Evolutionary conservation across 2,797 vertebrate species (phyloP).

Genomic region (Sarcophilus harrisii): DNA sequence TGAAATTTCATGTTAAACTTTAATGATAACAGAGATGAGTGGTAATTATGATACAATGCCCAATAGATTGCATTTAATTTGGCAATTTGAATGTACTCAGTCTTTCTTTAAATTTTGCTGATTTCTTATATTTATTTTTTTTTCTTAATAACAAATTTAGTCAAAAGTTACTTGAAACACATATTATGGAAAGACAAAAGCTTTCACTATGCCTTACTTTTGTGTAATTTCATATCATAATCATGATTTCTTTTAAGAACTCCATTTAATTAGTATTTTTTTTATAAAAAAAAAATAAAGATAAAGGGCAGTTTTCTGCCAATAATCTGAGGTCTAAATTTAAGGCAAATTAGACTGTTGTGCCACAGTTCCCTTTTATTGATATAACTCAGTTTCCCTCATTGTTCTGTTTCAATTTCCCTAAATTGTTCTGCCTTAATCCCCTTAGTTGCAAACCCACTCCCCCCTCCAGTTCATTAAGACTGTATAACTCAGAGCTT

Average conservation of each 20-base stretch:
- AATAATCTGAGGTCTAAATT: constrained; percentile 56
- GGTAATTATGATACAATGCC: not conserved
- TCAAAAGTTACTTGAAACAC: constrained; percentile 67
- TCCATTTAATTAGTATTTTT: constrained; percentile 69
- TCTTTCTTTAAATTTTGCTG: constrained; percentile 20
- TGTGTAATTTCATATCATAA: constrained; percentile 72
- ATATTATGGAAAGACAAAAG: constrained; percentile 66
- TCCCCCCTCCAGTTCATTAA: no score
- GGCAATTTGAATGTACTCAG: not conserved
- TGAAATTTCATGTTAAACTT: not conserved
- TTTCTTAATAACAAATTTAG: constrained; percentile 49
- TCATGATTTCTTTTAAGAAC: constrained; percentile 63
- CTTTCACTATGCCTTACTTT: constrained; percentile 74
- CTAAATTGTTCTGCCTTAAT: no score
- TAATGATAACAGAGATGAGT: not conserved
- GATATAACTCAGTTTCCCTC: no score
- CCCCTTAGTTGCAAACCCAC: no score
- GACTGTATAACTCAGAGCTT: no score
- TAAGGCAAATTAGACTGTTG: constrained; percentile 49
- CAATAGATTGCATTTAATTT: not conserved
- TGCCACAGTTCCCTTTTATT: no score
- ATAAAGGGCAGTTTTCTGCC: constrained; percentile 66
- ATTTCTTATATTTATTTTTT: constrained; percentile 48
- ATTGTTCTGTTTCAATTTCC: no score
- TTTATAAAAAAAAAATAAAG: constrained; percentile 41